Evolutionary conservation across 2,888 invertebrate species (phyloP).

Genomic region (Dione juno): DNA sequence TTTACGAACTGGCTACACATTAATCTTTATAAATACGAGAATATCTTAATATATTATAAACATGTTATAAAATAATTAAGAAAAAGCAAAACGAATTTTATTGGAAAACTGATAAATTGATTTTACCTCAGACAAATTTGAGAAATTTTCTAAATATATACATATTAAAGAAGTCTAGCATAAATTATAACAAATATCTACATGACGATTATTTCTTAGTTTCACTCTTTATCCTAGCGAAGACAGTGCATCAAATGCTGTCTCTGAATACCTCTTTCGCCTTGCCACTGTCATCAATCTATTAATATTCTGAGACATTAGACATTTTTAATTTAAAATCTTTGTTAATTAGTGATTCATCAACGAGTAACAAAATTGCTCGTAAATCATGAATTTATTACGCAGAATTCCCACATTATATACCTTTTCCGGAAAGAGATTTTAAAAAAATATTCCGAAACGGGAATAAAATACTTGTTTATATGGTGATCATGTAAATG

Average conservation of each 20-base stretch:
- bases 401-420: conserved; percentile 16
- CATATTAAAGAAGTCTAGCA: too few species aligned
- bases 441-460: conserved; percentile 6
- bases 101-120: background rate
- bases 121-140: too few species aligned
- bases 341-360: background rate
- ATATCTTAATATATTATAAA: background rate
- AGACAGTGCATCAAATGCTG: too few species aligned
- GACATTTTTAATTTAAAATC: background rate
- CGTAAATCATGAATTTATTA: background rate
- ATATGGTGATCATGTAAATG: conserved; percentile 11
- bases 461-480: conserved; percentile 16
- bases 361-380: background rate
- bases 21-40: background rate
- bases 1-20: background rate
- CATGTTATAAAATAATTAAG: too few species aligned
- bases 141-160: too few species aligned
- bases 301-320: too few species aligned
- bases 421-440: conserved; percentile 12
- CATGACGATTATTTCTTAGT: too few species aligned
- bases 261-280: too few species aligned
- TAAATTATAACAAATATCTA: too few species aligned
- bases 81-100: background rate
- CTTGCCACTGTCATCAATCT: background rate
- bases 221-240: too few species aligned